phyloP scores from a whole-genome alignment of 2,797 vertebrate species.

The Lithobates pipiens region DNA sequence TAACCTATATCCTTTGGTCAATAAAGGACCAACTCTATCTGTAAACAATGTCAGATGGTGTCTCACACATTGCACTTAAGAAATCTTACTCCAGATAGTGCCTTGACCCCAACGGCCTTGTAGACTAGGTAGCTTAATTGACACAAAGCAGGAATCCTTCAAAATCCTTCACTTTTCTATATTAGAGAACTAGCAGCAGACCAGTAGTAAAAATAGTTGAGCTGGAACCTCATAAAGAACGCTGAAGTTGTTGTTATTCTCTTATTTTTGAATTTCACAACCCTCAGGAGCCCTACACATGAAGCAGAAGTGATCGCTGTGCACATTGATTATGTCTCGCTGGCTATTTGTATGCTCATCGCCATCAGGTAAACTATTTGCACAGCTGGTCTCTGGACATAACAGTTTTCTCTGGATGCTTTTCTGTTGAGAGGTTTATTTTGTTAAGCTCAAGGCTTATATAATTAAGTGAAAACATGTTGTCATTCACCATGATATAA shows the following conservation, averaged over 20 bases:
- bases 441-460: constrained; percentile 78
- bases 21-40: constrained; percentile 77
- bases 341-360: constrained; percentile 71
- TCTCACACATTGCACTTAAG: constrained; percentile 85
- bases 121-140: constrained; percentile 72
- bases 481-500: constrained; percentile 15
- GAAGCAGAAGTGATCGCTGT: constrained; percentile 51
- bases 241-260: constrained; percentile 32
- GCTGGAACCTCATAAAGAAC: constrained; percentile 33
- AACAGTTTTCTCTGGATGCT: constrained; percentile 87
- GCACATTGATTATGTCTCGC: constrained; percentile 59
- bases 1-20: constrained; percentile 81
- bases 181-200: constrained; percentile 64
- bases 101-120: constrained; percentile 79
- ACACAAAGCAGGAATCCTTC: constrained; percentile 77
- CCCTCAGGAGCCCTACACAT: constrained; percentile 29
- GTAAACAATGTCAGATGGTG: constrained; percentile 85
- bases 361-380: constrained; percentile 85
- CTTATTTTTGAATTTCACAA: constrained; percentile 28
- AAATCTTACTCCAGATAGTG: constrained; percentile 80
- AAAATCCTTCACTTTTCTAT: constrained; percentile 68
- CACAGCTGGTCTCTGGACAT: constrained; percentile 87
- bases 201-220: constrained; percentile 33
- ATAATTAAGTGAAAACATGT: constrained; percentile 64
- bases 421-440: constrained; percentile 85